Conservation (phyloP, 2,113 vertebrate species). For the Cheirogaleus medius region DNA sequence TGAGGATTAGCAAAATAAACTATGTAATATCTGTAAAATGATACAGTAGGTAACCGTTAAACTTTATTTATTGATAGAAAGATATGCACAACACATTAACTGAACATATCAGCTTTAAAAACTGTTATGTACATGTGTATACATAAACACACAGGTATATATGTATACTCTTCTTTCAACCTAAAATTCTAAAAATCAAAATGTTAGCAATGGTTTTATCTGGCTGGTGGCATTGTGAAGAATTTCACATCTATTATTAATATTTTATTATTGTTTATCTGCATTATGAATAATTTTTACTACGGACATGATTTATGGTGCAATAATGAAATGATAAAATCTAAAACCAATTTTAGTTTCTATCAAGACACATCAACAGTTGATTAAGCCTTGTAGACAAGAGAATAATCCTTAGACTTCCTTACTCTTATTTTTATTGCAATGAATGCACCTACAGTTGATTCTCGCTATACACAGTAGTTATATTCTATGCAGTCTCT, state of each 20-base stretch:
- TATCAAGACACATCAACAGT: neutral
- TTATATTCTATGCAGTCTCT: neutral
- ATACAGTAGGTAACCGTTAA: neutral
- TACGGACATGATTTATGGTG: neutral
- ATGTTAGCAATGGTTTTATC: neutral
- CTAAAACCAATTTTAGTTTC: neutral
- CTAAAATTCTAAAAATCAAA: neutral
- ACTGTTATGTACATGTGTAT: neutral
- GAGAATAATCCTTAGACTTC: neutral
- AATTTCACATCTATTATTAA: neutral
- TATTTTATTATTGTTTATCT: neutral
- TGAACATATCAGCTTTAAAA: neutral
- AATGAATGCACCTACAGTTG: neutral
- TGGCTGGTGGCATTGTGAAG: neutral
- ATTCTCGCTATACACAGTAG: neutral
- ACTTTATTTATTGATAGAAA: neutral
- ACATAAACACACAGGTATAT: neutral
- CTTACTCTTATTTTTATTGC: neutral
- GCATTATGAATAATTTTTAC: neutral
- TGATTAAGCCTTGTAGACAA: neutral
- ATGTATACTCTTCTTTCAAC: neutral
- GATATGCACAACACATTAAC: neutral
- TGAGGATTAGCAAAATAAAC: conserved; percentile 21
- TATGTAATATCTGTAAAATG: neutral
- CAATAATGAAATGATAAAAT: neutral